Evolutionary conservation across 2,888 invertebrate species (phyloP).

Genomic region (Sinelater perroti): DNA sequence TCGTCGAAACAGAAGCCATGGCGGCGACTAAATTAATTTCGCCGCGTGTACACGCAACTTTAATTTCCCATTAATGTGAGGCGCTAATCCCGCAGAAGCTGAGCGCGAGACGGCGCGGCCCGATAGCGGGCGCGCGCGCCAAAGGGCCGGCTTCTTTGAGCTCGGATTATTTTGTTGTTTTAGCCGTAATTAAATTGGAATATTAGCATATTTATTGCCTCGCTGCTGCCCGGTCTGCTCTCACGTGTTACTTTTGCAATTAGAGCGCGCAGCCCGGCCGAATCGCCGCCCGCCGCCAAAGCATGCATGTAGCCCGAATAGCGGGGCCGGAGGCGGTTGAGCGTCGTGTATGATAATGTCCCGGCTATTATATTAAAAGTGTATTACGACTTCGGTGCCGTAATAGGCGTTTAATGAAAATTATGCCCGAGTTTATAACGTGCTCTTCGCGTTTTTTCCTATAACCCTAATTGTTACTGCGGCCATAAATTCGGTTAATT

Average conservation of each 20-base stretch:
- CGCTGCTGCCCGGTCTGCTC: slow-evolving; percentile 7
- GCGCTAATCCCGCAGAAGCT: slow-evolving; percentile 37
- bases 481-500: slow-evolving; percentile 8
- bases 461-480: slow-evolving; percentile 24
- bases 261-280: neutral
- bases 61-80: slow-evolving; percentile 44
- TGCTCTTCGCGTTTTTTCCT: slow-evolving; percentile 21
- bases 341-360: slow-evolving; percentile 24
- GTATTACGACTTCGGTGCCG: slow-evolving; percentile 20
- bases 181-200: slow-evolving; percentile 36
- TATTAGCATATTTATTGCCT: slow-evolving; percentile 36
- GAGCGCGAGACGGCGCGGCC: slow-evolving; percentile 29
- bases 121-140: slow-evolving; percentile 26
- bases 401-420: slow-evolving; percentile 23
- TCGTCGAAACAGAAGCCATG: slow-evolving; percentile 43
- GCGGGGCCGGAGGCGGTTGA: slow-evolving; percentile 15
- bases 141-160: slow-evolving; percentile 33
- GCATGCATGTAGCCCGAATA: slow-evolving; percentile 1
- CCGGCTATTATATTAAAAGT: slow-evolving; percentile 23
- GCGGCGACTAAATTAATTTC: slow-evolving; percentile 44
- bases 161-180: slow-evolving; percentile 35
- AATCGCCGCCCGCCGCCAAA: slow-evolving; percentile 1
- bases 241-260: slow-evolving; percentile 24
- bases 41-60: slow-evolving; percentile 43
- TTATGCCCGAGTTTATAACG: slow-evolving; percentile 17